Conservation (phyloP, 1,140 invertebrate species). For the Pemphigus obesinymphae region DNA sequence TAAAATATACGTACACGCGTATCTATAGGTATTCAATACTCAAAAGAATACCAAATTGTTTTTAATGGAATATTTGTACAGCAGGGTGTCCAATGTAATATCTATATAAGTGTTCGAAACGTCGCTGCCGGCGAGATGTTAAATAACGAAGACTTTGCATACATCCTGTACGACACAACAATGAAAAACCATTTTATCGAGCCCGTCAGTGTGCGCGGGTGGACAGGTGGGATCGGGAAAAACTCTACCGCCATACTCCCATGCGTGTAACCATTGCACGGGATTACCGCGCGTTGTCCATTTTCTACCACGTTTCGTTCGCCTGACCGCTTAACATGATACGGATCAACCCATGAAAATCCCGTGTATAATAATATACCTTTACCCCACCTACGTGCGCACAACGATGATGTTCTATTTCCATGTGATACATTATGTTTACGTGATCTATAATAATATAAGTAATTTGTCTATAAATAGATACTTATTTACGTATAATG, state of each 20-base stretch:
- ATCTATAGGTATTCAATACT: too few relatives aligned
- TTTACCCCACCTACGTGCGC: not conserved
- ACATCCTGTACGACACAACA: not conserved
- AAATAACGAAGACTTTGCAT: not conserved
- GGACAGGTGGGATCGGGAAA: not conserved
- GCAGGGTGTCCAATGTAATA: too few relatives aligned
- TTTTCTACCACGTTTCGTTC: not conserved
- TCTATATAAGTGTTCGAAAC: too few relatives aligned
- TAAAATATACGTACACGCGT: too few relatives aligned
- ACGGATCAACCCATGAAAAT: conserved; percentile 38
- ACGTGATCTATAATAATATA: too few relatives aligned
- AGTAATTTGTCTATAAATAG: too few relatives aligned
- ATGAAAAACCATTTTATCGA: conserved; percentile 30
- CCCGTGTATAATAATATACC: too few relatives aligned
- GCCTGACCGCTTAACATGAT: conserved; percentile 37
- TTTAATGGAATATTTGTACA: too few relatives aligned
- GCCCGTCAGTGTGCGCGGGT: not conserved
- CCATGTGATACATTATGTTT: too few relatives aligned
- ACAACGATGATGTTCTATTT: too few relatives aligned
- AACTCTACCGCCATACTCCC: not conserved
- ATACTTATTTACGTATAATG: too few relatives aligned
- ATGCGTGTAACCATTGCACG: not conserved
- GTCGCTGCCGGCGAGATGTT: not conserved
- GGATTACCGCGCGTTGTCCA: conserved; percentile 30
- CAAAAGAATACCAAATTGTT: too few relatives aligned